phyloP scores from a whole-genome alignment of 2,113 vertebrate species.

The Petaurus breviceps region DNA sequence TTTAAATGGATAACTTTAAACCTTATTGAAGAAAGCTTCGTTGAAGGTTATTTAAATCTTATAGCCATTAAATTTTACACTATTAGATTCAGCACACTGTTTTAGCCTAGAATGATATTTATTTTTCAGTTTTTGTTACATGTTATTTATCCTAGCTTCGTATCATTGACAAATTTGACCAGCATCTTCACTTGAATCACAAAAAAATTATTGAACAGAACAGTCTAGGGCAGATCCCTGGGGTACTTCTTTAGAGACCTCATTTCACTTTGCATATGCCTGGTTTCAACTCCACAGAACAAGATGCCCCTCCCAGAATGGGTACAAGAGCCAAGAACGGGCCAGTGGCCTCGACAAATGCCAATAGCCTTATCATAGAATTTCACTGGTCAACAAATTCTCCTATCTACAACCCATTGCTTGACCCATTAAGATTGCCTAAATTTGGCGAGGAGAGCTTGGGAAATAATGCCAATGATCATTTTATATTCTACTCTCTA shows the following conservation, averaged over 20 bases:
- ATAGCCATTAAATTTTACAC: not conserved
- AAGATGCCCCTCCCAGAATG: not conserved
- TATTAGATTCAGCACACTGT: not conserved
- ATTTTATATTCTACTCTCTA: conserved; percentile 63
- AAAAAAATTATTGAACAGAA: not conserved
- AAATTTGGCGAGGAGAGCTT: conserved; percentile 49
- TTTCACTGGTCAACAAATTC: conserved; percentile 50
- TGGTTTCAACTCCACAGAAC: not conserved
- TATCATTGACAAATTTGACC: not conserved
- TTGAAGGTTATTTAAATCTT: not conserved
- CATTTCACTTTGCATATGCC: not conserved
- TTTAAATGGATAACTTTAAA: not conserved
- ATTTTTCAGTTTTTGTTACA: not conserved
- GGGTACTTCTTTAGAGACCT: not conserved
- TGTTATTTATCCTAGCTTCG: not conserved
- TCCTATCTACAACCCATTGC: conserved; percentile 50
- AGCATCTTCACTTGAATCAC: not conserved
- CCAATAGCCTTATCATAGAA: conserved; percentile 1
- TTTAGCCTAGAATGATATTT: not conserved
- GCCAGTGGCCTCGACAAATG: conserved; percentile 18
- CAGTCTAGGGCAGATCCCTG: not conserved
- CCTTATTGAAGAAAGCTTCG: not conserved
- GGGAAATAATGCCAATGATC: conserved; percentile 58
- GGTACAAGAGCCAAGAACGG: conserved; percentile 41
- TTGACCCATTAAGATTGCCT: conserved; percentile 43